Evolutionary conservation across 2,888 invertebrate genomes (phyloP).

Genomic region (Luperina nickerlii): DNA sequence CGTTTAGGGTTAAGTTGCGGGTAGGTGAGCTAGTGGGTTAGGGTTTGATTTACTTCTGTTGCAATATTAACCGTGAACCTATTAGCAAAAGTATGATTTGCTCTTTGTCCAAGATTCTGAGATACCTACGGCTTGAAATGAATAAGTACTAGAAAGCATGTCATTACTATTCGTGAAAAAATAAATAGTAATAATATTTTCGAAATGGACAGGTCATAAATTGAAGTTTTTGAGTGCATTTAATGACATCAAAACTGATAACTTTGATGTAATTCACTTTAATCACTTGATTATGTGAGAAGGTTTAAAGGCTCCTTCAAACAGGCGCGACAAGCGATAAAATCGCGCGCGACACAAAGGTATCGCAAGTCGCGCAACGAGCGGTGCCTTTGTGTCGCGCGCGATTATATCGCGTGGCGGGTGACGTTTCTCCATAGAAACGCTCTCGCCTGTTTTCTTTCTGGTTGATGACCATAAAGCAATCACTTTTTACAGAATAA

Average conservation of each 20-base stretch:
- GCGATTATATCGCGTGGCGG: too few relatives aligned
- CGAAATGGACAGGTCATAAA: not conserved
- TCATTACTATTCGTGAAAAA: not conserved
- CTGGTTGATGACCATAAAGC: too few relatives aligned
- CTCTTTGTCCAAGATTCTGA: not conserved
- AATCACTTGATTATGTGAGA: too few relatives aligned
- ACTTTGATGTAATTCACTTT: too few relatives aligned
- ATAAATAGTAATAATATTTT: not conserved
- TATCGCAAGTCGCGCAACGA: too few relatives aligned
- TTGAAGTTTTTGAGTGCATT: not conserved
- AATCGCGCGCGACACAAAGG: too few relatives aligned
- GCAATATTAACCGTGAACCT: not conserved
- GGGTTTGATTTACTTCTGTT: not conserved
- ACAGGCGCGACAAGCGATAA: too few relatives aligned
- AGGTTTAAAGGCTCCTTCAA: too few relatives aligned
- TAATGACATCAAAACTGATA: not conserved
- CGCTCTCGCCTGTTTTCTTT: too few relatives aligned
- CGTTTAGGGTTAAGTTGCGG: not conserved
- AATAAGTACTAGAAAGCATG: not conserved
- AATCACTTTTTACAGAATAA: too few relatives aligned
- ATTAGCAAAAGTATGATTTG: not conserved
- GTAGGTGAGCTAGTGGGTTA: not conserved
- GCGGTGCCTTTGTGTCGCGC: too few relatives aligned
- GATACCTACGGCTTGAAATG: not conserved
- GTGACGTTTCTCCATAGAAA: too few relatives aligned